Conservation (phyloP, 2,113 vertebrate species). For the Ammodytes dubius region DNA sequence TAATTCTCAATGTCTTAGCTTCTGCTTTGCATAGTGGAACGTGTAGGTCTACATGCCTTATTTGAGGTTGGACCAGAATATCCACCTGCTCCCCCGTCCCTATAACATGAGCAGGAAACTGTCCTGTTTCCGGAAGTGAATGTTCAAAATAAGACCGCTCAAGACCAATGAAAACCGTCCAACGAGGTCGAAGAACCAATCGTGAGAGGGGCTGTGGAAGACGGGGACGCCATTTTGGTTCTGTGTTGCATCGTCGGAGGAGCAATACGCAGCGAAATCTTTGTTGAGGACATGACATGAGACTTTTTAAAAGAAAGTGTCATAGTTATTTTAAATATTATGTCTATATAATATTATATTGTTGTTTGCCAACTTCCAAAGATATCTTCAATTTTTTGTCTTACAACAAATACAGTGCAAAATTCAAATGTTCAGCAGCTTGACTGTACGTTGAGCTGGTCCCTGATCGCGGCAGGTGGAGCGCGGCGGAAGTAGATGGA, state of each 20-base stretch:
- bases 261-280: neutral
- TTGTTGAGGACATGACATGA: neutral
- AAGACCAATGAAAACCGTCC: slow-evolving; percentile 60
- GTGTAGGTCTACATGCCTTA: too few species aligned
- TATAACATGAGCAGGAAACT: too few species aligned
- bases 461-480: slow-evolving; percentile 15
- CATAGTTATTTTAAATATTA: too few species aligned
- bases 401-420: fast-evolving
- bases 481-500: slow-evolving; percentile 48
- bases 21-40: too few species aligned
- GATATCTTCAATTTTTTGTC: neutral
- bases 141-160: slow-evolving; percentile 4
- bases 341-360: too few species aligned
- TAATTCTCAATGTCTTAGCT: too few species aligned
- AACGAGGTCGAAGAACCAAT: slow-evolving; percentile 58
- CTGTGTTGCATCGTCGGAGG: slow-evolving; percentile 12
- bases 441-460: neutral
- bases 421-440: neutral
- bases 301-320: neutral
- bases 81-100: too few species aligned
- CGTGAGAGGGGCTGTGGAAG: slow-evolving; percentile 26
- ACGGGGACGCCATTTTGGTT: slow-evolving; percentile 74
- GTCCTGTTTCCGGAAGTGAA: slow-evolving; percentile 21
- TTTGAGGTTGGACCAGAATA: too few species aligned
- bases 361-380: too few species aligned